These are phyloP conservation scores for Pheosia tremula DNA, from an alignment of 2,888 invertebrate species.

Conservation along the genomic window DNA sequence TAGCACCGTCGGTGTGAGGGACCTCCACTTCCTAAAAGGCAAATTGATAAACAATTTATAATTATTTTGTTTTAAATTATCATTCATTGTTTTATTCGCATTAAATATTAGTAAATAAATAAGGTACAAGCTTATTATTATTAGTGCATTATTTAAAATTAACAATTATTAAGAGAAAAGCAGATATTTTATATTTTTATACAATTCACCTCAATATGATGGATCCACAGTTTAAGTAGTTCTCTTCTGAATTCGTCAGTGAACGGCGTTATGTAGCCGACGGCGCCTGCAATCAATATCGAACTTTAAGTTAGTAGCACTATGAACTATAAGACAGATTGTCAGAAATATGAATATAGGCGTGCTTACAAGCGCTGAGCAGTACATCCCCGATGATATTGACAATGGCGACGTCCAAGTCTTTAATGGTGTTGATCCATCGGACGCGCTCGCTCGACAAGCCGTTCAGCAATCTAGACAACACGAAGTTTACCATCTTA, in stretches of 20 bases:
- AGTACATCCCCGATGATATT: constrained; percentile 90
- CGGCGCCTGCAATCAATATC: constrained; percentile 82
- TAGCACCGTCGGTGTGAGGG: constrained; percentile 88
- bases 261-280: constrained; percentile 93
- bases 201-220: constrained; percentile 63
- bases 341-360: no score
- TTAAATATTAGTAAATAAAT: no score
- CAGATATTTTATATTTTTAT: background rate
- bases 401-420: constrained; percentile 79
- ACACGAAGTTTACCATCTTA: background rate
- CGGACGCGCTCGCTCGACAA: constrained; percentile 88
- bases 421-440: constrained; percentile 89
- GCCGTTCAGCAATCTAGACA: constrained; percentile 82
- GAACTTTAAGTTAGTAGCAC: background rate
- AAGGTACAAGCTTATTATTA: no score
- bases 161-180: no score
- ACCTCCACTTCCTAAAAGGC: constrained; percentile 71
- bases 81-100: no score
- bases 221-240: constrained; percentile 85
- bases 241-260: constrained; percentile 86
- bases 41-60: background rate
- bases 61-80: no score
- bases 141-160: no score
- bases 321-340: background rate
- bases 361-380: constrained; percentile 83